A percentile compares a stretch with the other conserved stretches of the same genome.
Conservation (phyloP, 2,113 vertebrate genomes). For the Melanerpes formicivorus region DNA sequence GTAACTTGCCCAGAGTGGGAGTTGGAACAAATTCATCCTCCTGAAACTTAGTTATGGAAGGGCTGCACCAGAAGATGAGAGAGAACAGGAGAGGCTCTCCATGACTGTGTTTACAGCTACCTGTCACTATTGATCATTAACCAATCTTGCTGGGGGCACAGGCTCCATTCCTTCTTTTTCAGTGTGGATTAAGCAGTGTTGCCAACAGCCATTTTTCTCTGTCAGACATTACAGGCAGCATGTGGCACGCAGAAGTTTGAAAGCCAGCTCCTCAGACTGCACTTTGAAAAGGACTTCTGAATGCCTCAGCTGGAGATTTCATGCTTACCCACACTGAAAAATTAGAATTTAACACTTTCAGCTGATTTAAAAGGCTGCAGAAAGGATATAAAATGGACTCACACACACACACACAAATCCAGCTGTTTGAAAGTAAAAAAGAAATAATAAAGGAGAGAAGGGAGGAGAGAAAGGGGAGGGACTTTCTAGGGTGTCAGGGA, state of each 20-base stretch:
- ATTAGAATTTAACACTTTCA: conserved; percentile 4
- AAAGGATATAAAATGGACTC: neutral
- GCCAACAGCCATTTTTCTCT: conserved; percentile 44
- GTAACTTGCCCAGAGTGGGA: too few species aligned
- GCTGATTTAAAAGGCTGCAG: neutral
- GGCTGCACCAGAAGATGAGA: neutral
- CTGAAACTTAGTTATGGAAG: too few species aligned
- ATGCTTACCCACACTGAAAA: neutral
- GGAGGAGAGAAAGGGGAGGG: too few species aligned
- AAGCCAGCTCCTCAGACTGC: neutral
- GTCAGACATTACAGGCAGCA: conserved; percentile 2
- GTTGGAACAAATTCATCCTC: too few species aligned
- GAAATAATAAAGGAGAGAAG: neutral
- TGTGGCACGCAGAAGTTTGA: neutral
- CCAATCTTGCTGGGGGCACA: conserved; percentile 49
- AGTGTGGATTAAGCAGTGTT: conserved; percentile 30
- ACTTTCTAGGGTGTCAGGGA: too few species aligned
- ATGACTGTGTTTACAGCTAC: conserved; percentile 55
- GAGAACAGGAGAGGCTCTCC: conserved; percentile 21
- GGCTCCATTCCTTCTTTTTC: conserved; percentile 54
- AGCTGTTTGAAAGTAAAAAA: neutral
- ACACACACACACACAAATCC: neutral
- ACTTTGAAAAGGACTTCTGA: neutral
- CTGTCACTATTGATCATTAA: conserved; percentile 61
- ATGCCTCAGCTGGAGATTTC: neutral